These are phyloP conservation scores for Pocillopora grandis DNA, from an alignment of 92 coral and sea anemone species.

Conservation along the genomic window DNA sequence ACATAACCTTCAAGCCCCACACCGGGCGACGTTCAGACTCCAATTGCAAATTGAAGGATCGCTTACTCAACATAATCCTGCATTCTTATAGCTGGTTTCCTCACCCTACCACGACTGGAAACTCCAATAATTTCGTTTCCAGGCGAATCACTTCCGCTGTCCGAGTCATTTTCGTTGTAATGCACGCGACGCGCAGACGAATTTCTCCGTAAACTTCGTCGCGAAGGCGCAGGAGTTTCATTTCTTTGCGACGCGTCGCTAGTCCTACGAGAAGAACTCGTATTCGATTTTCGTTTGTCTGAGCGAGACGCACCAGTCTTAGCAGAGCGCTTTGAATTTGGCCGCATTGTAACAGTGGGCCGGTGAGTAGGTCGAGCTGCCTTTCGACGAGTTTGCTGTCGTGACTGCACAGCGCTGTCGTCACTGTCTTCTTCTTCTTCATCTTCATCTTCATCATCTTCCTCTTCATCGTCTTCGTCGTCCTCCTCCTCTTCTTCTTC, in stretches of 20 bases:
- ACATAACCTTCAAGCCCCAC: not conserved
- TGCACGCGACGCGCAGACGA: slow-evolving; percentile 68
- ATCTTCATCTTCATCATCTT: slow-evolving; percentile 73
- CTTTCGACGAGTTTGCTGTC: slow-evolving; percentile 61
- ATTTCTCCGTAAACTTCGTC: slow-evolving; percentile 63
- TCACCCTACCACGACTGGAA: slow-evolving; percentile 97
- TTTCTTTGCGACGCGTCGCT: slow-evolving; percentile 46
- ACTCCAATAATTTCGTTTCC: slow-evolving; percentile 53
- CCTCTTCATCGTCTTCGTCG: slow-evolving; percentile 68
- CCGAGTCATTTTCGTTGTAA: slow-evolving; percentile 91
- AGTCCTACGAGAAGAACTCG: slow-evolving; percentile 45
- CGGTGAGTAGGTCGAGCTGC: slow-evolving; percentile 76
- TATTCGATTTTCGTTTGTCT: slow-evolving; percentile 13
- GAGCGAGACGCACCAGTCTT: slow-evolving; percentile 28
- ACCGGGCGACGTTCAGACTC: not conserved
- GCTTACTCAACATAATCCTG: slow-evolving; percentile 84
- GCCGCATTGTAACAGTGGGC: slow-evolving; percentile 63
- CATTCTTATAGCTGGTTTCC: slow-evolving; percentile 92
- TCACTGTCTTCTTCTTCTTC: slow-evolving; percentile 74
- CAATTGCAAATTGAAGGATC: not conserved
- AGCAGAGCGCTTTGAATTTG: slow-evolving; percentile 15
- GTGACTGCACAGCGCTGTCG: slow-evolving; percentile 39
- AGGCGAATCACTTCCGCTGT: slow-evolving; percentile 75
- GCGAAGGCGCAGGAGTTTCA: slow-evolving; percentile 17
- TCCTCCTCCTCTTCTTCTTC: slow-evolving; percentile 50